phyloP scores from a whole-genome alignment of 2,888 invertebrate genomes.

The Apodemia hepburni region DNA sequence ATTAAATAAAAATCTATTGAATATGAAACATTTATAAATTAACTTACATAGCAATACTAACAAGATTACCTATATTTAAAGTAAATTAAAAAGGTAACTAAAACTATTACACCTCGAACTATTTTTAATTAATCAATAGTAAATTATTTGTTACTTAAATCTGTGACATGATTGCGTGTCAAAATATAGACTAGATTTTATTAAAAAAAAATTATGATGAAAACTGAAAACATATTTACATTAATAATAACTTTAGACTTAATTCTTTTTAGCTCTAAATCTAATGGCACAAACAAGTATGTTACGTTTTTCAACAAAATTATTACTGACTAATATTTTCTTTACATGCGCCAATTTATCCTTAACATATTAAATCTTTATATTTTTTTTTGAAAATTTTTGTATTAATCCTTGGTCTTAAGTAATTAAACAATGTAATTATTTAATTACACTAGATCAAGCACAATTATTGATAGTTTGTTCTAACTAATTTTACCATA shows the following conservation, averaged over 20 bases:
- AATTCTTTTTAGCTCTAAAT: neutral
- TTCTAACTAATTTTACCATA: no score
- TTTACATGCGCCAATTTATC: no score
- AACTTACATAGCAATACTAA: slow-evolving; percentile 11
- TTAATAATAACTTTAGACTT: neutral
- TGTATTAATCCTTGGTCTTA: no score
- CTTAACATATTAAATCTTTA: no score
- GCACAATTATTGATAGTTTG: no score
- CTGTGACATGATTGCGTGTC: slow-evolving; percentile 1
- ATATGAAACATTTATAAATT: slow-evolving; percentile 80
- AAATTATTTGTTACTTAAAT: neutral
- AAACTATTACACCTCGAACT: slow-evolving; percentile 3
- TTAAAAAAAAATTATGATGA: neutral
- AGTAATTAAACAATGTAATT: no score
- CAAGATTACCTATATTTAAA: slow-evolving; percentile 41
- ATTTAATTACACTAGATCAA: no score
- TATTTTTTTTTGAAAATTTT: no score
- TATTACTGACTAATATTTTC: no score
- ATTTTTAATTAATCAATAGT: neutral
- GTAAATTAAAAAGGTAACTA: slow-evolving; percentile 41
- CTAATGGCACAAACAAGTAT: slow-evolving; percentile 5
- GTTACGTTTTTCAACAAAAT: no score
- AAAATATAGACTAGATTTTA: slow-evolving; percentile 7
- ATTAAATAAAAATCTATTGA: slow-evolving; percentile 12
- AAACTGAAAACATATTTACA: slow-evolving; percentile 2